phyloP scores from a whole-genome alignment of 2,888 invertebrate genomes.

The Smittia sp. region DNA sequence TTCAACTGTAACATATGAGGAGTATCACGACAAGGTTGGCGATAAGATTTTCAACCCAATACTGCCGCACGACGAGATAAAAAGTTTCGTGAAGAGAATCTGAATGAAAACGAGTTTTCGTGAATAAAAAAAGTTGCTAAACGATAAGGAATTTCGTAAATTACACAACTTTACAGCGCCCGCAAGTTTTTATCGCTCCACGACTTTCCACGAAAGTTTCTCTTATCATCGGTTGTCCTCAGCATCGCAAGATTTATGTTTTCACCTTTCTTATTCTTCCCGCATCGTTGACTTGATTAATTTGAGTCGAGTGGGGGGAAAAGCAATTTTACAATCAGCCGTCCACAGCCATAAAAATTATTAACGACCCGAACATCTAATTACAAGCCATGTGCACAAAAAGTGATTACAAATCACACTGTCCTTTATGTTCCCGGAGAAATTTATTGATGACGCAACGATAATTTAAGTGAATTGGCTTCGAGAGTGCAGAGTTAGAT shows the following conservation, averaged over 20 bases:
- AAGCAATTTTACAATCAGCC: conserved; percentile 28
- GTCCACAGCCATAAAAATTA: conserved; percentile 33
- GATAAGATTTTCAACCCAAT: conserved; percentile 17
- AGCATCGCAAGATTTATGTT: not conserved
- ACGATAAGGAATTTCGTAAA: not conserved
- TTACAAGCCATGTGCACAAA: conserved; percentile 19
- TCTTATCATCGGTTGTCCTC: not conserved
- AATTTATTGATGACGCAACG: conserved; percentile 32
- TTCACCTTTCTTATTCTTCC: conserved; percentile 16
- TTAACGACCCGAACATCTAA: conserved; percentile 34
- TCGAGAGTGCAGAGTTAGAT: not conserved
- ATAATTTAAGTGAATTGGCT: conserved; percentile 27
- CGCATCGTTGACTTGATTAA: conserved; percentile 21
- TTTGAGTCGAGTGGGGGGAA: not conserved
- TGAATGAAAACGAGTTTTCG: not conserved
- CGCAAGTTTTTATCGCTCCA: not conserved
- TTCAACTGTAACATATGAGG: conserved; percentile 33
- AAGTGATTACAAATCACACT: not conserved
- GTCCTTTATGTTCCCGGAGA: not conserved
- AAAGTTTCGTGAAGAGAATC: conserved; percentile 33
- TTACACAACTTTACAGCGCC: not conserved
- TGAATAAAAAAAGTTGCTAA: not conserved
- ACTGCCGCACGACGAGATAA: conserved; percentile 15
- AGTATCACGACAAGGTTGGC: conserved; percentile 32
- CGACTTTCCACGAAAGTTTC: not conserved